Evolutionary conservation across 1,140 invertebrate species (phyloP).

Genomic region (Meteorus sp.): DNA sequence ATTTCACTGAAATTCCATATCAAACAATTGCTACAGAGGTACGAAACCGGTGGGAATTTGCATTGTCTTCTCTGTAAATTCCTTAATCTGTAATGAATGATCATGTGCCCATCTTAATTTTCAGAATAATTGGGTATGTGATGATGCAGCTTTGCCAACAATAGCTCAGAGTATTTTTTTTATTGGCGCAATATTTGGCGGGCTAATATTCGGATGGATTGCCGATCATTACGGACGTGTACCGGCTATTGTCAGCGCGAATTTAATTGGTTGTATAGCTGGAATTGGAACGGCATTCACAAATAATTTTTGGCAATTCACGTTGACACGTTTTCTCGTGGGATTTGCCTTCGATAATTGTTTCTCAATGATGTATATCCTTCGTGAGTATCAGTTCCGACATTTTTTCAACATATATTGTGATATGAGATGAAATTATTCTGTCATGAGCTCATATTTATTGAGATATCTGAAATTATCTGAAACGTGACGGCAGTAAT

Average conservation of each 20-base stretch:
- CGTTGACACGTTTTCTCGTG: conserved; percentile 78
- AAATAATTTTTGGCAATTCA: conserved; percentile 73
- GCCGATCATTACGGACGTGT: conserved; percentile 83
- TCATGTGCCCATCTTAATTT: no score
- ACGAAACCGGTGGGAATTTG: conserved; percentile 24
- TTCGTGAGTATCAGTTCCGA: conserved; percentile 65
- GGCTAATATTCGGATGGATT: conserved; percentile 81
- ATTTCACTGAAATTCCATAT: conserved; percentile 75
- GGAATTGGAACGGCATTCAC: conserved; percentile 75
- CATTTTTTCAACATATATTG: neutral
- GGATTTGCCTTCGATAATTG: conserved; percentile 88
- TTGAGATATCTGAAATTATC: no score
- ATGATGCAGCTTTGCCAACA: conserved; percentile 71
- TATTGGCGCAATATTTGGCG: conserved; percentile 81
- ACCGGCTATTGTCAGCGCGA: conserved; percentile 78
- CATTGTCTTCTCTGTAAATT: neutral
- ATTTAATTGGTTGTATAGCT: conserved; percentile 74
- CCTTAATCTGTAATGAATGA: no score
- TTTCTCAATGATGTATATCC: conserved; percentile 91
- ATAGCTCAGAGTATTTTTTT: conserved; percentile 83
- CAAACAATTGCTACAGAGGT: conserved; percentile 78
- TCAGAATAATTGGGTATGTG: conserved; percentile 83
- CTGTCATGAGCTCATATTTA: no score
- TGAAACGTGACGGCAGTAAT: no score
- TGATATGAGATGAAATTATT: no score